Evolutionary conservation across 92 coral and sea anemone genomes (phyloP), one percentile per base, ranked within the genome.

Genomic region (Heliopora coerulea): DNA sequence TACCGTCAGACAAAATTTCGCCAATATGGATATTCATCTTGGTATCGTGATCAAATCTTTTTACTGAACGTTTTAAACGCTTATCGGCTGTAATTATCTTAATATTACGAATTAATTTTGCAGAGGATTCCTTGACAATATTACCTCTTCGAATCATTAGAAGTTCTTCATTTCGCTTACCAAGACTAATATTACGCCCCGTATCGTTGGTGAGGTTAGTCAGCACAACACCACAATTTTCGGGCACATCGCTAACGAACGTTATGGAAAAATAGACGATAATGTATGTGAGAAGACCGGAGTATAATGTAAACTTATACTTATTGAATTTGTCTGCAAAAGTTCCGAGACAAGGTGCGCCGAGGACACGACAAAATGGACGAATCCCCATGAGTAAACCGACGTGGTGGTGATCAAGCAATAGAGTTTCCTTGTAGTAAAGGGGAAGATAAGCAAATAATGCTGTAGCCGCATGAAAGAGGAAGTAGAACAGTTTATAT

Each of bases 251-350:
- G 11, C 91, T 89, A 10, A 92, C 62, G 1, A 92, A 78, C 25
- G 77, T 70, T 29, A 70, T 54, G 1, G 77, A 70, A 24, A 92
- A 79, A 72, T 79, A 78, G 42, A 83, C 86, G 49, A 82, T 83
- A 57, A 86, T 83, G 84, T 85, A 92, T 17, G 91, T 68, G 59
- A 86, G 80, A 18, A 92, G 80, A 25, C 93, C 93, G 15, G 88
- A 80, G 67, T 83, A 74, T 35, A 91, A 78, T 14, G 84, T 88
- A 6, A 83, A 52, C 40, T 85, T 86, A 27, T 85, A 85, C 69
- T 89, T 89, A 85, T 87, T 86, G 82, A 83, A 92, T 67, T 92
- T 92, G 86, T 92, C 97, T 20, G 91, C 97, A 46, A 92, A 83
- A 1, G 87, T 90, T 15, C 97, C 97, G 28, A 87, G 86, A 17